Percentiles rank a stretch among this genome's conserved stretches.
phyloP scores from a whole-genome alignment of 2,797 vertebrate genomes.

The Moxostoma hubbsi region DNA sequence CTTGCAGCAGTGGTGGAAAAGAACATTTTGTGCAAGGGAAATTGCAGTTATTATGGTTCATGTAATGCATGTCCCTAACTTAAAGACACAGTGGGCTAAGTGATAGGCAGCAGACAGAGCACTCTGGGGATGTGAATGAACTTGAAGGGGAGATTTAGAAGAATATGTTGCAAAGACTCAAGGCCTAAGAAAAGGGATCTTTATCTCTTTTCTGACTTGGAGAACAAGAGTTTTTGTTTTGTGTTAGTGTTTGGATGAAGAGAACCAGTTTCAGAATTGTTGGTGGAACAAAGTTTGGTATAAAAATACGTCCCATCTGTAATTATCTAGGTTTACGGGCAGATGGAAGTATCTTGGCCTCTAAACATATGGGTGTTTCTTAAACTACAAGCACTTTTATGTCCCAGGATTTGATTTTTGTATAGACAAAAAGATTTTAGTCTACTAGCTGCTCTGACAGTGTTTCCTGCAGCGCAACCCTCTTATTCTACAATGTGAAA shows the following conservation, averaged over 20 bases:
- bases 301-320: constrained; percentile 19
- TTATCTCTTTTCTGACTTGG: constrained; percentile 16
- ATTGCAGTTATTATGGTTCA: constrained; percentile 57
- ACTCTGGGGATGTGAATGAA: neutral
- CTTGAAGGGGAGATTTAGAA: constrained; percentile 26
- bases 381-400: neutral
- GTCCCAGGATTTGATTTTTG: neutral
- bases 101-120: constrained; percentile 17
- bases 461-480: no score
- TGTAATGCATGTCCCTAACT: constrained; percentile 43
- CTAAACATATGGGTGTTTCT: neutral
- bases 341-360: neutral
- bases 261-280: constrained; percentile 37
- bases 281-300: constrained; percentile 1
- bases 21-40: constrained; percentile 54
- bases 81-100: constrained; percentile 20
- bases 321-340: constrained; percentile 28
- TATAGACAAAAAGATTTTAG: no score
- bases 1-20: constrained; percentile 40
- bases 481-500: no score
- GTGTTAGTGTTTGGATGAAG: constrained; percentile 26
- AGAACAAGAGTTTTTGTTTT: constrained; percentile 33
- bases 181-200: neutral
- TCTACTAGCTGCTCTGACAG: no score
- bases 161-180: constrained; percentile 14